Percentiles rank a stretch among this genome's conserved stretches.
Conservation (phyloP, 2,888 invertebrate species). For the Harpalus rubripes region DNA sequence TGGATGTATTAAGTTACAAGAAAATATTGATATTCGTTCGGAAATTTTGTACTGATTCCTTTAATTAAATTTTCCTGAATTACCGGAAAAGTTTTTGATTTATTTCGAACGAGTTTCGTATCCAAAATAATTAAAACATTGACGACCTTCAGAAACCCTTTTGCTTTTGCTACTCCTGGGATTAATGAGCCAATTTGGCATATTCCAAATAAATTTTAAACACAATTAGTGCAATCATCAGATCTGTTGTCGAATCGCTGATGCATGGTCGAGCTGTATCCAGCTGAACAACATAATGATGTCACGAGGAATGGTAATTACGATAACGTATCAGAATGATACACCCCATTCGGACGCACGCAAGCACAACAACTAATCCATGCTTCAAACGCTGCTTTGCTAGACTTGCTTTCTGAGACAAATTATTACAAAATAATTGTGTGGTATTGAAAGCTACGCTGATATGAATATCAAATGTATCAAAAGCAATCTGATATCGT, state of each 20-base stretch:
- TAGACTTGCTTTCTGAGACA: slow-evolving; percentile 7
- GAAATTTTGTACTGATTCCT: slow-evolving; percentile 44
- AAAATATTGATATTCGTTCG: slow-evolving; percentile 40
- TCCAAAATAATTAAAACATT: slow-evolving; percentile 12
- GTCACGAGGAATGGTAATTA: slow-evolving; percentile 54
- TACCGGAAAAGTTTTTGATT: slow-evolving; percentile 25
- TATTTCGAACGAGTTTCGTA: slow-evolving; percentile 4
- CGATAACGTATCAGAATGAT: slow-evolving; percentile 55
- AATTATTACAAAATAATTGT: neutral
- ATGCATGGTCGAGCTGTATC: slow-evolving; percentile 16
- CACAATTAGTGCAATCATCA: slow-evolving; percentile 31
- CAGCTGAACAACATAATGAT: slow-evolving; percentile 38
- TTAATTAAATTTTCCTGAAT: slow-evolving; percentile 34
- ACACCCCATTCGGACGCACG: slow-evolving; percentile 29
- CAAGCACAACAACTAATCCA: slow-evolving; percentile 5
- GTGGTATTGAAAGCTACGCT: neutral
- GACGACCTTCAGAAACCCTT: neutral
- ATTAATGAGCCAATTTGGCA: neutral
- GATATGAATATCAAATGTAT: neutral
- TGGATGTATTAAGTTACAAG: slow-evolving; percentile 37
- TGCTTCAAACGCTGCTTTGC: slow-evolving; percentile 23
- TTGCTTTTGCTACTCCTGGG: neutral
- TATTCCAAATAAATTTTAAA: neutral
- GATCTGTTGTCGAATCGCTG: neutral
- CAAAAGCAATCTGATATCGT: neutral